Conservation (phyloP, 2,113 vertebrate species). For the Girardinichthys multiradiatus region DNA sequence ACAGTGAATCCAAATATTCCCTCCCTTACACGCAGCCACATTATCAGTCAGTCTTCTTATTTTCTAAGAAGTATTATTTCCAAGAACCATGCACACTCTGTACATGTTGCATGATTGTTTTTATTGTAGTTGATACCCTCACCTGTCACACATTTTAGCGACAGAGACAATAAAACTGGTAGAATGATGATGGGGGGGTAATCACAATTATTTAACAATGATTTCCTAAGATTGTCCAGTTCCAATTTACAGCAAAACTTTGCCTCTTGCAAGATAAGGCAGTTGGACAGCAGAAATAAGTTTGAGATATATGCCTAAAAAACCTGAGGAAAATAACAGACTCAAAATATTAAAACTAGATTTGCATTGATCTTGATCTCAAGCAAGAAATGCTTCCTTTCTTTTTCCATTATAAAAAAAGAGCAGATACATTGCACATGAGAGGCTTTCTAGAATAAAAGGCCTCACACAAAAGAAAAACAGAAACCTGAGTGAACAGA, state of each 20-base stretch:
- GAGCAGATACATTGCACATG: neutral
- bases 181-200: no score
- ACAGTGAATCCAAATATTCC: constrained; percentile 6
- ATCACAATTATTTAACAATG: neutral
- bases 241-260: neutral
- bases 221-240: no score
- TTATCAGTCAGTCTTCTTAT: neutral
- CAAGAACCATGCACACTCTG: no score
- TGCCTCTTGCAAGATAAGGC: neutral
- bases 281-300: neutral
- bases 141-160: no score
- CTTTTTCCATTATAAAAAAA: neutral
- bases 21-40: neutral
- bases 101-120: no score
- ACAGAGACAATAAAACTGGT: no score
- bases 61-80: no score
- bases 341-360: neutral
- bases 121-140: no score
- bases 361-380: neutral
- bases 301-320: neutral
- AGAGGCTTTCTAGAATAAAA: constrained; percentile 8
- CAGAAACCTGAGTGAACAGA: constrained; percentile 31
- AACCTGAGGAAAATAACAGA: no score
- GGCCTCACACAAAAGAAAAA: constrained; percentile 8
- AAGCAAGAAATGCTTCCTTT: neutral